These are phyloP conservation scores for Rhamnusium bicolor DNA, from an alignment of 2,888 invertebrate species.

Conservation along the genomic window DNA sequence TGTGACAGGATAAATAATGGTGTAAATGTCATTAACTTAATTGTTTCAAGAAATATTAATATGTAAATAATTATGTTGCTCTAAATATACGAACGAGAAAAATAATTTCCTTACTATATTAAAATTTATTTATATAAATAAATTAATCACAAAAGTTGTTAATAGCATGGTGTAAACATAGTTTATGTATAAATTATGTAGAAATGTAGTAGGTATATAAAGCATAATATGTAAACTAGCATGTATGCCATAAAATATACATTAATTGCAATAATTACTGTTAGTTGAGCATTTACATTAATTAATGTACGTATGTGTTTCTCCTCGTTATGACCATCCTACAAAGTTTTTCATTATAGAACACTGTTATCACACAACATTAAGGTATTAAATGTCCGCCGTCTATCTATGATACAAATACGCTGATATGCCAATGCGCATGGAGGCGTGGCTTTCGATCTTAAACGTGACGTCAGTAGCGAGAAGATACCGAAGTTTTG, in stretches of 20 bases:
- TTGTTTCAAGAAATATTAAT: constrained; percentile 11
- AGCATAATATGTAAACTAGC: not conserved
- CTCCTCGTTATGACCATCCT: not conserved
- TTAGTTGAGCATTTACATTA: not conserved
- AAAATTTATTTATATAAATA: not conserved
- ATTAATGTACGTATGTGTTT: not conserved
- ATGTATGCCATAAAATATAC: not conserved
- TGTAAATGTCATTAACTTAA: constrained; percentile 21
- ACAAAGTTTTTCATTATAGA: no score
- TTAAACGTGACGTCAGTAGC: no score
- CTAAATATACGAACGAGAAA: not conserved
- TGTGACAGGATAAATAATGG: constrained; percentile 18
- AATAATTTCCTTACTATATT: constrained; percentile 7
- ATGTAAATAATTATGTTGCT: constrained; percentile 1
- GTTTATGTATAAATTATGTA: not conserved
- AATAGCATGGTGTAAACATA: not conserved
- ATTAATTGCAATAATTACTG: not conserved
- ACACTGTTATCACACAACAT: no score
- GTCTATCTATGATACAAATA: no score
- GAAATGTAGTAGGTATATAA: not conserved
- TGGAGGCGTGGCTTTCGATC: no score
- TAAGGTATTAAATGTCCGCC: no score
- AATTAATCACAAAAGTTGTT: not conserved
- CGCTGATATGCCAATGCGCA: no score
- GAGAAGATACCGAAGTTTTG: no score